A percentile compares a stretch with the other conserved stretches of the same genome.
These are phyloP conservation scores for Phyllostomus discolor DNA, from an alignment of 2,113 vertebrate genomes.

Conservation along the genomic window DNA sequence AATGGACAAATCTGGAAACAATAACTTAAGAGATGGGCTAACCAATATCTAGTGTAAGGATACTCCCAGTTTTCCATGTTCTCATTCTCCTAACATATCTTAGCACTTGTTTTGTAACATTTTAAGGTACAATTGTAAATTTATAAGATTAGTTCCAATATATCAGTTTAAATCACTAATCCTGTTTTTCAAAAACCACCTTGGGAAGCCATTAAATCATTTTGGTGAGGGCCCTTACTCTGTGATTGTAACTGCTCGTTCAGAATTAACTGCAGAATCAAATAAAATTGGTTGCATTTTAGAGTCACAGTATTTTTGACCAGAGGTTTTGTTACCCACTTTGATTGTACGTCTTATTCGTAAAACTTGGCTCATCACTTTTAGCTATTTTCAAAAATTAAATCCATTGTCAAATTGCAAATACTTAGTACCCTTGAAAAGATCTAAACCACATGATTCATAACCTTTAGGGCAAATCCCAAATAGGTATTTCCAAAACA, in stretches of 20 bases:
- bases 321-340: constrained; percentile 1
- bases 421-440: background rate
- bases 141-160: background rate
- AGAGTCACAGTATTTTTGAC: constrained; percentile 19
- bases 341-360: background rate
- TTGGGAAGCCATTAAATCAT: constrained; percentile 15
- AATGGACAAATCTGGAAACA: background rate
- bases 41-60: background rate
- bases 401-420: background rate
- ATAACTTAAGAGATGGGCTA: background rate
- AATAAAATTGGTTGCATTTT: constrained; percentile 18
- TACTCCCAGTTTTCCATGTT: background rate
- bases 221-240: background rate
- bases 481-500: background rate
- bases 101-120: background rate
- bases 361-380: constrained; percentile 16
- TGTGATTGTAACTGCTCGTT: background rate
- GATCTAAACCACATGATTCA: background rate
- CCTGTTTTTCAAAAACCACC: background rate
- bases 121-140: background rate
- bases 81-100: constrained; percentile 16
- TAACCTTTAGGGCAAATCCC: background rate
- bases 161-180: background rate
- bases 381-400: constrained; percentile 6
- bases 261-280: constrained; percentile 22